Evolutionary conservation across 1,140 invertebrate species (phyloP).

Genomic region (Oreohelix idahoensis): DNA sequence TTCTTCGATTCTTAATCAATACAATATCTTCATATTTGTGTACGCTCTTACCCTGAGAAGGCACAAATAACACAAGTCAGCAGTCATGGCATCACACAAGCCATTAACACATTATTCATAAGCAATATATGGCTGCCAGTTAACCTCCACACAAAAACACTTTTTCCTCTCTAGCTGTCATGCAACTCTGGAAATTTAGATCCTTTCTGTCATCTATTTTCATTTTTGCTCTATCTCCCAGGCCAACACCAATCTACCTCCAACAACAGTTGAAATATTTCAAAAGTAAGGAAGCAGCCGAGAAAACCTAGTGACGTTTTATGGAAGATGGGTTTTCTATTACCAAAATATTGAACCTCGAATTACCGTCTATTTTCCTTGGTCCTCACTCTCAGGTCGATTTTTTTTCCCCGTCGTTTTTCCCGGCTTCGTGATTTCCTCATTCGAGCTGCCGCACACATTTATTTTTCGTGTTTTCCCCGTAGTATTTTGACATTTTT

Average conservation of each 20-base stretch:
- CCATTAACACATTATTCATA: neutral
- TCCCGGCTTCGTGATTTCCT: neutral
- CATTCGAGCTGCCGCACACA: neutral
- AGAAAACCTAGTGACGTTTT: neutral
- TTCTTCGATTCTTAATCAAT: too few relatives aligned
- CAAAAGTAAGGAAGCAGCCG: neutral
- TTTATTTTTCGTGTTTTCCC: constrained; percentile 6
- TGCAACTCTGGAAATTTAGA: neutral
- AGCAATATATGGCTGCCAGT: neutral
- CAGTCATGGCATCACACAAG: too few relatives aligned
- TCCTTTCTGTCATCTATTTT: neutral
- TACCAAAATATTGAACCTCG: constrained; percentile 12
- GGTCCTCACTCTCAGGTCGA: constrained; percentile 4
- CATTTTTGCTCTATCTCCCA: neutral
- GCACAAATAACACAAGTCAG: too few relatives aligned
- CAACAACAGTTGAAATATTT: neutral
- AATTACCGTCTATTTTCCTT: constrained; percentile 9
- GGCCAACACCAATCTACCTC: neutral
- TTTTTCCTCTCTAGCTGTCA: neutral
- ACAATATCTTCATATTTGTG: too few relatives aligned
- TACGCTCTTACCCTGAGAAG: too few relatives aligned
- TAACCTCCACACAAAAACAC: neutral
- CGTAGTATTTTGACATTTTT: constrained; percentile 10
- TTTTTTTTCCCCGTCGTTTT: neutral
- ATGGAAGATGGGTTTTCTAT: constrained; percentile 11